A percentile compares a stretch with the other conserved stretches of the same genome.
Evolutionary conservation across 1,140 invertebrate species (phyloP).

Genomic region (Trichoplusia ni): DNA sequence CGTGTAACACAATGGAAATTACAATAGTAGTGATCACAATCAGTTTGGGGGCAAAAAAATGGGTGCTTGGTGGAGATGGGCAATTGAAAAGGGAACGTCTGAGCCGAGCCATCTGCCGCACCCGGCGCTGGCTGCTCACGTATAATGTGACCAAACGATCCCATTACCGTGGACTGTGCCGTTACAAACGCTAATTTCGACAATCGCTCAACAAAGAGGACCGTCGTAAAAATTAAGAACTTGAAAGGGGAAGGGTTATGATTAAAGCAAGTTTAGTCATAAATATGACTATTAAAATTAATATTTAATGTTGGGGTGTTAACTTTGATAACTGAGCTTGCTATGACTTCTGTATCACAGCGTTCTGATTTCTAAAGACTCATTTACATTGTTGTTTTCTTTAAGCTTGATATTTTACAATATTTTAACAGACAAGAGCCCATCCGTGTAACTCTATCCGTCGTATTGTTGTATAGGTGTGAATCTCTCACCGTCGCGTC

Average conservation of each 20-base stretch:
- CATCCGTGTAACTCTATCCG: no score
- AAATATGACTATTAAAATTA: constrained; percentile 10
- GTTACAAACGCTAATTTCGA: constrained; percentile 31
- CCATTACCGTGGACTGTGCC: constrained; percentile 29
- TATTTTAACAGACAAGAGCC: no score
- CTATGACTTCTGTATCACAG: no score
- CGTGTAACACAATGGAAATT: constrained; percentile 53
- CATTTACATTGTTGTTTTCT: no score
- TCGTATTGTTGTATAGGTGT: not conserved
- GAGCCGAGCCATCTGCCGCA: constrained; percentile 63
- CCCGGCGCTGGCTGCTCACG: constrained; percentile 48
- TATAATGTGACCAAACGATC: constrained; percentile 41
- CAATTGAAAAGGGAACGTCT: constrained; percentile 65
- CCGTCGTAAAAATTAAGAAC: constrained; percentile 33
- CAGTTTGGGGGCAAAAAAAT: constrained; percentile 63
- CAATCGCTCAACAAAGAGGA: constrained; percentile 19
- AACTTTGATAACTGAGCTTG: no score
- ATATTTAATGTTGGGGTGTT: not conserved
- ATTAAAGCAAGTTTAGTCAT: constrained; percentile 23
- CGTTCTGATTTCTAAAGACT: no score
- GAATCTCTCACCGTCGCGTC: not conserved
- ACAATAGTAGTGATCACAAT: constrained; percentile 71
- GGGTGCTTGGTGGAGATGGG: constrained; percentile 49
- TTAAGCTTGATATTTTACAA: no score
- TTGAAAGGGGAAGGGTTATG: constrained; percentile 8